These are phyloP conservation scores for Chinchilla lanigera DNA, from an alignment of 2,113 vertebrate species.

Conservation along the genomic window DNA sequence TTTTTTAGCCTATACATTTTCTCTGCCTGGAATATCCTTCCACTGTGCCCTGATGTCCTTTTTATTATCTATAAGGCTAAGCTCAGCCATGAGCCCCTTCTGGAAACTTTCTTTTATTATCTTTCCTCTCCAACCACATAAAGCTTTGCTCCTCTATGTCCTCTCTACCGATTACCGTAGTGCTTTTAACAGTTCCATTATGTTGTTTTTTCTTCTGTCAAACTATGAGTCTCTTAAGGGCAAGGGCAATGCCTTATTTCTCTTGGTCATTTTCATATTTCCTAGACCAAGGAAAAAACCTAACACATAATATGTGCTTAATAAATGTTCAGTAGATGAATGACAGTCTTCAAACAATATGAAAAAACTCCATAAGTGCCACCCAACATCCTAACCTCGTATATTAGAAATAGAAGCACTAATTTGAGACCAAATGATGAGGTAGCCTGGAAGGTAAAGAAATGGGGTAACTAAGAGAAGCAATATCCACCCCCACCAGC, in stretches of 20 bases:
- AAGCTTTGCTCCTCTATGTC: not conserved
- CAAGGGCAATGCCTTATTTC: not conserved
- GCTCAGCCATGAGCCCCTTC: not conserved
- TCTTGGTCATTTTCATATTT: constrained; percentile 7
- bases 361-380: not conserved
- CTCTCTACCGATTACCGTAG: too few species aligned
- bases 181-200: not conserved
- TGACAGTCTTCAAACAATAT: not conserved
- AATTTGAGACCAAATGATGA: not conserved
- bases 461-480: not conserved
- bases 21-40: not conserved
- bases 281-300: not conserved
- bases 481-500: not conserved
- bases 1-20: not conserved
- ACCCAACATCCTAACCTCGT: not conserved
- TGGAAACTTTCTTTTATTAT: not conserved
- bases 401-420: not conserved
- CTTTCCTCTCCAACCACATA: not conserved
- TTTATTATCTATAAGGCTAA: not conserved
- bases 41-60: not conserved
- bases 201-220: not conserved
- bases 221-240: not conserved
- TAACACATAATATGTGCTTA: not conserved
- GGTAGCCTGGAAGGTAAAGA: not conserved
- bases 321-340: not conserved